Percentiles rank a stretch among this genome's conserved stretches.
Evolutionary conservation across 2,113 vertebrate species (phyloP).

Genomic region (Corythornis madagascariensis): DNA sequence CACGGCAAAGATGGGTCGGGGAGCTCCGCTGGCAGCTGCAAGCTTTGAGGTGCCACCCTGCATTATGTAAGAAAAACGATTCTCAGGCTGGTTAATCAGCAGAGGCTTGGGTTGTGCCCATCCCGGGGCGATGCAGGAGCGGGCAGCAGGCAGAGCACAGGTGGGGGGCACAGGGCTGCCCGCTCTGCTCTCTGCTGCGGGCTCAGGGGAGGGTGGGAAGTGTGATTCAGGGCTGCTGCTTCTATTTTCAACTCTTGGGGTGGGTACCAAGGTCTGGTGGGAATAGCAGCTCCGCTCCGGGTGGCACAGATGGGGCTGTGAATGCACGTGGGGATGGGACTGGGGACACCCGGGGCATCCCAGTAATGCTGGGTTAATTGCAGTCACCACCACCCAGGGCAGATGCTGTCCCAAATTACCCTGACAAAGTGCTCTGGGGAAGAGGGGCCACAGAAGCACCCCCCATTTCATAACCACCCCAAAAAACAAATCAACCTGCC

Average conservation of each 20-base stretch:
- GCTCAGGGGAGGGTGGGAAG: not conserved
- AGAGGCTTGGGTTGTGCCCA: not conserved
- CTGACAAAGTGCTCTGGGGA: not conserved
- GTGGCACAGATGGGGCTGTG: not conserved
- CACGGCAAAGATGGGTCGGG: not conserved
- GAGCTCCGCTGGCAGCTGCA: not conserved
- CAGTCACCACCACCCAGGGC: accelerated
- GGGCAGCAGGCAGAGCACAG: not conserved
- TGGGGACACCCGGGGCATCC: not conserved
- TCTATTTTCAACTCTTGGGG: not conserved
- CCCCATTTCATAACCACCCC: not conserved
- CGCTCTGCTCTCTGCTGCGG: not conserved
- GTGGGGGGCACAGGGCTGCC: not conserved
- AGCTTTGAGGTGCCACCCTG: not conserved
- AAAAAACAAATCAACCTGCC: not conserved
- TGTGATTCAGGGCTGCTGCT: constrained; percentile 17
- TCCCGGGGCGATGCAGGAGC: not conserved
- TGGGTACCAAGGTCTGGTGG: not conserved
- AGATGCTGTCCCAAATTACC: not conserved
- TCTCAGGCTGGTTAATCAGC: not conserved
- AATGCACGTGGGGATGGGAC: not conserved
- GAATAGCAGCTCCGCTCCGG: not conserved
- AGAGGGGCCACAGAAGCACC: not conserved
- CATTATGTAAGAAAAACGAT: not conserved
- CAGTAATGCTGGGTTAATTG: accelerated